Percentiles rank a stretch among this genome's conserved stretches.
Evolutionary conservation across 2,888 invertebrate genomes (phyloP).

Genomic region (Busseola fusca): DNA sequence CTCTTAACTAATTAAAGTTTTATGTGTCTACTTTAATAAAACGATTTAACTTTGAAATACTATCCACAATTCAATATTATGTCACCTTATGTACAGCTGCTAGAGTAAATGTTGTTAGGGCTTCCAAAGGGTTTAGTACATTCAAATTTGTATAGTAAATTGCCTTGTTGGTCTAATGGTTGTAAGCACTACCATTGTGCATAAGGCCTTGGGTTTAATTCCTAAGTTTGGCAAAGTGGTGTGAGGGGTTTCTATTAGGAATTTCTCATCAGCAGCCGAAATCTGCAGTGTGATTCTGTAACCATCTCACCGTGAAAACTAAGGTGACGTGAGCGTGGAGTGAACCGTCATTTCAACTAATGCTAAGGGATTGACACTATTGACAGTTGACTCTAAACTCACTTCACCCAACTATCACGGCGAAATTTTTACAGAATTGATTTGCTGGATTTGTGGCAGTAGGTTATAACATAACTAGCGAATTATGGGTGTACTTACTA

Average conservation of each 20-base stretch:
- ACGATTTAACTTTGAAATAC: not conserved
- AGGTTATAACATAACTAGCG: not conserved
- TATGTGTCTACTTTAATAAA: not conserved
- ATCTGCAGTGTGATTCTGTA: no score
- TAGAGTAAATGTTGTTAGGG: no score
- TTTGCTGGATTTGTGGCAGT: not conserved
- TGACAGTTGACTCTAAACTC: no score
- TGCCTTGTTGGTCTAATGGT: not conserved
- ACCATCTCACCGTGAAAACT: no score
- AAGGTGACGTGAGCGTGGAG: no score
- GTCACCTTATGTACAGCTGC: not conserved
- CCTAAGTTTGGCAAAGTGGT: not conserved
- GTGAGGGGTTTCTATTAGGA: not conserved
- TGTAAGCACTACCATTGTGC: not conserved
- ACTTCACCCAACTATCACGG: no score
- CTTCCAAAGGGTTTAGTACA: no score
- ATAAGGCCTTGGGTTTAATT: not conserved
- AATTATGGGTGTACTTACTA: not conserved
- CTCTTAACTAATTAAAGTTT: not conserved
- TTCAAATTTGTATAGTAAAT: not conserved
- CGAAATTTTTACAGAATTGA: no score
- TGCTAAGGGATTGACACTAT: no score
- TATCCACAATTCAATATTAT: not conserved
- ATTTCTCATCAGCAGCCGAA: not conserved
- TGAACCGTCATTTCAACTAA: no score